phyloP scores from a whole-genome alignment of 2,113 vertebrate species.

The Delphinus delphis region DNA sequence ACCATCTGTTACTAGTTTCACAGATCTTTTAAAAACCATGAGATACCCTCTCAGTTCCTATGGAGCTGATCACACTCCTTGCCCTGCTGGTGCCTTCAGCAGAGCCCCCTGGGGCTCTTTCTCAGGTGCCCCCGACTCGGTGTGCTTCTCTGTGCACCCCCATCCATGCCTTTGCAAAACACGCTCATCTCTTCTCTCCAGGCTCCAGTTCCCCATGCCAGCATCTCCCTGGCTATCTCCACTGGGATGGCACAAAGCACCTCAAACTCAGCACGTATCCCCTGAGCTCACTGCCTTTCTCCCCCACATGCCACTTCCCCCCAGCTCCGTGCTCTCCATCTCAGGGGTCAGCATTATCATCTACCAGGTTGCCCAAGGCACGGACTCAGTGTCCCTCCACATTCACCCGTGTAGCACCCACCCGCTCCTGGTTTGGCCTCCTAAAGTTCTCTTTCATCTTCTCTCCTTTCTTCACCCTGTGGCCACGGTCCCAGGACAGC shows the following conservation, averaged over 20 bases:
- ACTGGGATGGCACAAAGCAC: not conserved
- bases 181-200: not conserved
- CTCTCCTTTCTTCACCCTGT: not conserved
- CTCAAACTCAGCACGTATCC: no score
- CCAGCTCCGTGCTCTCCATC: not conserved
- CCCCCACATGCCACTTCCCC: fast-evolving
- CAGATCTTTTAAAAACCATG: not conserved
- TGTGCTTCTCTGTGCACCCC: not conserved
- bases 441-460: not conserved
- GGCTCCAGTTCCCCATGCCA: fast-evolving
- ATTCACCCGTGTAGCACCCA: not conserved
- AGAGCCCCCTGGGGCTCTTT: not conserved
- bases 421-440: not conserved
- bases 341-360: fast-evolving
- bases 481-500: not conserved
- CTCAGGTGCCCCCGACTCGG: not conserved
- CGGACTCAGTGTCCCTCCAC: not conserved
- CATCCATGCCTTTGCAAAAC: not conserved
- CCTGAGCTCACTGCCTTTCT: fast-evolving
- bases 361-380: not conserved
- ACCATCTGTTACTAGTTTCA: conserved; percentile 9
- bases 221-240: not conserved
- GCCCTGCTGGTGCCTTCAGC: not conserved
- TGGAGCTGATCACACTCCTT: fast-evolving
- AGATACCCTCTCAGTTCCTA: not conserved